These are phyloP conservation scores for Aelia acuminata DNA, from an alignment of 2,888 invertebrate species.

Conservation along the genomic window DNA sequence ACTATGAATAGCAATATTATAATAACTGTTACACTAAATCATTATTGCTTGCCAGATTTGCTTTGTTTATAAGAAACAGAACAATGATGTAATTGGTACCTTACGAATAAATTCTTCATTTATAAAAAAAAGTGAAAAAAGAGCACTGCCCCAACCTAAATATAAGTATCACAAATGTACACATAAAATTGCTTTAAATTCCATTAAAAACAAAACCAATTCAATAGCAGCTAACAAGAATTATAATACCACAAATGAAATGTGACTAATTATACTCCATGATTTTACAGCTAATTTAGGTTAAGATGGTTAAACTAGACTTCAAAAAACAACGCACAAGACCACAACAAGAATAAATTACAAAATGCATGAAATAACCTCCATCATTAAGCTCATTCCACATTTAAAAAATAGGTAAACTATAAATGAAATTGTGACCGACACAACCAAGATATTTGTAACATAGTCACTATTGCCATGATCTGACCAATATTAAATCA, in stretches of 20 bases:
- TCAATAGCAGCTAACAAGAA: background rate
- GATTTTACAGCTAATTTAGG: background rate
- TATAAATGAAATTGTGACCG: background rate
- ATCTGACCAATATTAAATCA: background rate
- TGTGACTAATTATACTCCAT: background rate
- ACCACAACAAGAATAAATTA: too few relatives aligned
- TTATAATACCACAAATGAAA: background rate
- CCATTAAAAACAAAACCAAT: too few relatives aligned
- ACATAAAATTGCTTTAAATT: background rate
- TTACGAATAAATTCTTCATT: too few relatives aligned
- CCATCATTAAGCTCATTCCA: background rate
- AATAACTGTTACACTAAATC: too few relatives aligned
- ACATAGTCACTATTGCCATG: background rate
- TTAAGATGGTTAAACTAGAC: background rate
- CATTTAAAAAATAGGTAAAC: background rate
- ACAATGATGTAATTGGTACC: too few relatives aligned
- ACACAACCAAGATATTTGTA: background rate
- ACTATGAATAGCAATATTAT: background rate
- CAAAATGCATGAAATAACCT: too few relatives aligned
- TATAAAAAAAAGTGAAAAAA: background rate
- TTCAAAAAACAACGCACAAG: background rate
- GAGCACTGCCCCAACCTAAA: background rate
- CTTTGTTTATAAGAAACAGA: too few relatives aligned
- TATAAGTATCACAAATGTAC: background rate
- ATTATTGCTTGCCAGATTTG: too few relatives aligned